Evolutionary conservation across 1,140 invertebrate genomes (phyloP).

Genomic region (Gonatopus flavifemur): DNA sequence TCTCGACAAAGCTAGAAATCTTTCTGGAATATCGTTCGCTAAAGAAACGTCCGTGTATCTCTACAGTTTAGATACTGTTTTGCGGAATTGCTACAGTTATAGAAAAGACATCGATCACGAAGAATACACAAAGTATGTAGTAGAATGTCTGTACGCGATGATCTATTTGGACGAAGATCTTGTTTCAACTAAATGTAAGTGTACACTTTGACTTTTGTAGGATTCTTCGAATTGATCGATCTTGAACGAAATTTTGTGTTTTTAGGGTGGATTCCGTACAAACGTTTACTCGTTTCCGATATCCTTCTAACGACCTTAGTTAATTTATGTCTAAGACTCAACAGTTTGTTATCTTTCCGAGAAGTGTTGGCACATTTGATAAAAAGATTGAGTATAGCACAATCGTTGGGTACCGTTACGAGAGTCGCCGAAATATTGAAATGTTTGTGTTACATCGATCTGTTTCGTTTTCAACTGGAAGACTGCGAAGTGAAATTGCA

Average conservation of each 20-base stretch:
- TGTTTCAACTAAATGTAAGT: slow-evolving; percentile 24
- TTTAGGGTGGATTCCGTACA: slow-evolving; percentile 9
- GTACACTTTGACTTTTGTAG: not conserved
- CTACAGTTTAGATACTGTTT: slow-evolving; percentile 29
- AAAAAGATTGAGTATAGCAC: slow-evolving; percentile 32
- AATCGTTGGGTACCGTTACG: slow-evolving; percentile 37
- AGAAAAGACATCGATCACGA: slow-evolving; percentile 29
- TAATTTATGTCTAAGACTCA: slow-evolving; percentile 31
- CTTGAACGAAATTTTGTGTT: slow-evolving; percentile 7
- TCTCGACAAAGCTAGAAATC: slow-evolving; percentile 30
- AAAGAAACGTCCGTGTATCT: slow-evolving; percentile 27
- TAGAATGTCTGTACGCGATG: slow-evolving; percentile 30
- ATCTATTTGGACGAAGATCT: slow-evolving; percentile 29
- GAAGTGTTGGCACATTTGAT: slow-evolving; percentile 40
- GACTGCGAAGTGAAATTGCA: slow-evolving; percentile 48
- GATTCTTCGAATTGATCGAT: not conserved
- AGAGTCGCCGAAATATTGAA: slow-evolving; percentile 44
- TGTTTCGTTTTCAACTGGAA: slow-evolving; percentile 33
- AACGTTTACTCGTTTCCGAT: slow-evolving; percentile 29
- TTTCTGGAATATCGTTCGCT: slow-evolving; percentile 25
- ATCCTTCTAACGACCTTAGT: slow-evolving; percentile 26
- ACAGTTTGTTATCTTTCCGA: slow-evolving; percentile 38
- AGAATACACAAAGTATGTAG: slow-evolving; percentile 34
- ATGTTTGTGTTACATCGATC: slow-evolving; percentile 40
- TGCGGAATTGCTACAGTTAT: slow-evolving; percentile 34